Conservation (phyloP, 2,888 invertebrate genomes). For the Lysandra bellargus region DNA sequence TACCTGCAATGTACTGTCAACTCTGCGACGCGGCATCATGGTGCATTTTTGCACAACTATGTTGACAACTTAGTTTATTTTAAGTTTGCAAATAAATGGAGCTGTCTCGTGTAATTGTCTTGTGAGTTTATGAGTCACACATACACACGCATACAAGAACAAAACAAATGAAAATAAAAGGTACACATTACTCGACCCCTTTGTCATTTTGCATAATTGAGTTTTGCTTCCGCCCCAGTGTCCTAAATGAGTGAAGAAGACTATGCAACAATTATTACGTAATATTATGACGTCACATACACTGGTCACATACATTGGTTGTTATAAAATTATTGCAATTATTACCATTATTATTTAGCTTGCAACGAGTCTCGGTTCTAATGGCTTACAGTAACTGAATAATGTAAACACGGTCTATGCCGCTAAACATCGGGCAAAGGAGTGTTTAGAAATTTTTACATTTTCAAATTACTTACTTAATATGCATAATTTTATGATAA, state of each 20-base stretch:
- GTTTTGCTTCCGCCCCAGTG: background rate
- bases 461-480: no score
- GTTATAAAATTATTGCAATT: no score
- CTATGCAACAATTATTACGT: no score
- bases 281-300: no score
- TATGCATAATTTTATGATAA: no score
- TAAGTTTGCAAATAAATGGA: conserved; percentile 38
- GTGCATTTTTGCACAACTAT: background rate
- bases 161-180: conserved; percentile 22
- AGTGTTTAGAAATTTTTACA: no score
- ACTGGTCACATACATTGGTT: no score
- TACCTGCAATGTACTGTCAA: conserved; percentile 12
- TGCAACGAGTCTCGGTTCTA: no score
- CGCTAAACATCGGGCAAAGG: no score
- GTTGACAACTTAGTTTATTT: conserved; percentile 5
- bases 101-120: conserved; percentile 38
- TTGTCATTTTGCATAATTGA: background rate
- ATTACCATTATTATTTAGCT: no score
- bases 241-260: background rate
- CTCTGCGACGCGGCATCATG: background rate
- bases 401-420: no score
- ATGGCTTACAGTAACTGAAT: no score
- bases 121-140: conserved; percentile 27
- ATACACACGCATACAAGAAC: background rate
- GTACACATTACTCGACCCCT: conserved; percentile 5